phyloP scores from a whole-genome alignment of 2,113 vertebrate species.

The Engraulis encrasicolus region DNA sequence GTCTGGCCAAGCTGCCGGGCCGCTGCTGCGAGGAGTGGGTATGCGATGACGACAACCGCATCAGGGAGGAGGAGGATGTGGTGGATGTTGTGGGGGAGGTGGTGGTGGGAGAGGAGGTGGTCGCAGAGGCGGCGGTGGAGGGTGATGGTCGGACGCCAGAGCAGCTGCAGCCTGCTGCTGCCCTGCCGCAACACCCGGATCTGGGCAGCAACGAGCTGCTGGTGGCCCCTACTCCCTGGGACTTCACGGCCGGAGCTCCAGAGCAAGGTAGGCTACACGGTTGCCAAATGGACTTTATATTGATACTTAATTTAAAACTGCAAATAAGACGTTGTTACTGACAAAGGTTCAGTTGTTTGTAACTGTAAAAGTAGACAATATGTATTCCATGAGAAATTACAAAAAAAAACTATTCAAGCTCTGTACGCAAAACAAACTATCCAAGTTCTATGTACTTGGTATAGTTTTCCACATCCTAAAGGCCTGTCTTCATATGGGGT shows the following conservation, averaged over 20 bases:
- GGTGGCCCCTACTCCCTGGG: constrained; percentile 38
- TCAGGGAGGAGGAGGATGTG: constrained; percentile 42
- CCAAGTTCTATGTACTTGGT: not conserved
- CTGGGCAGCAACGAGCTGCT: constrained; percentile 56
- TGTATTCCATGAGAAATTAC: not conserved
- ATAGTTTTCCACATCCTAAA: not conserved
- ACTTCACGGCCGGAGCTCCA: constrained; percentile 40
- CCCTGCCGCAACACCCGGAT: constrained; percentile 24
- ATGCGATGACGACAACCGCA: constrained; percentile 61
- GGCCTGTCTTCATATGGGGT: not conserved
- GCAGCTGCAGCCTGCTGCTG: not conserved
- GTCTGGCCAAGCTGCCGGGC: constrained; percentile 54
- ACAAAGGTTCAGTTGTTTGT: not conserved
- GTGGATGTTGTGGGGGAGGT: too few relatives aligned
- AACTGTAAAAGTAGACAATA: not conserved
- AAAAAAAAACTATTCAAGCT: too few relatives aligned
- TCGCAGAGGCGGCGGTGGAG: too few relatives aligned
- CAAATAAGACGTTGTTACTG: too few relatives aligned
- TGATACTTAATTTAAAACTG: too few relatives aligned
- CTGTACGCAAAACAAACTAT: too few relatives aligned
- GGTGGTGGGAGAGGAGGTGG: too few relatives aligned
- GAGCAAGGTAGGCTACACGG: constrained; percentile 44
- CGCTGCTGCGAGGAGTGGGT: constrained; percentile 64
- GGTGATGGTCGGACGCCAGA: not conserved
- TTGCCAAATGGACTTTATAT: too few relatives aligned